Percentiles rank a stretch among this genome's conserved stretches.
Conservation (phyloP, 2,888 invertebrate species). For the Heteropelma amictum region DNA sequence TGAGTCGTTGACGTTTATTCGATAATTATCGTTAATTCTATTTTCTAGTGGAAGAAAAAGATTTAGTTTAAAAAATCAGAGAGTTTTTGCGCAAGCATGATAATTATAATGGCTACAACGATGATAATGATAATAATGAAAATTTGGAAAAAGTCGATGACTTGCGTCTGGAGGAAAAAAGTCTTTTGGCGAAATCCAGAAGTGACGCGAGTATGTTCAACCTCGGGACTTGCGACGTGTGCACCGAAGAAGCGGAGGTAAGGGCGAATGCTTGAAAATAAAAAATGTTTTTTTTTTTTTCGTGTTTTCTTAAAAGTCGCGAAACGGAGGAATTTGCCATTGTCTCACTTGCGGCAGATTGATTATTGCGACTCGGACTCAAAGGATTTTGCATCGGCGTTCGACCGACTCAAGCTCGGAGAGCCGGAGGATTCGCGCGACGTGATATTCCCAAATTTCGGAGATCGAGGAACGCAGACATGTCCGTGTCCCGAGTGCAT, state of each 20-base stretch:
- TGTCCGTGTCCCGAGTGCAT: slow-evolving; percentile 61
- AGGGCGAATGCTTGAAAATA: not conserved
- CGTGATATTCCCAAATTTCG: slow-evolving; percentile 20
- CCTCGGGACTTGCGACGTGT: slow-evolving; percentile 58
- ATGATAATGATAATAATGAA: not conserved
- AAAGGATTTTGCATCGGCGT: slow-evolving; percentile 62
- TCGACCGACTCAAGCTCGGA: slow-evolving; percentile 63
- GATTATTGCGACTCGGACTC: slow-evolving; percentile 56
- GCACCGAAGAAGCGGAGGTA: slow-evolving; percentile 56
- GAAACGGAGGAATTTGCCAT: not conserved
- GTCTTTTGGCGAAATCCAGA: slow-evolving; percentile 57
- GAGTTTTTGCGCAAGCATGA: too few species aligned
- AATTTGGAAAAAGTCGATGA: slow-evolving; percentile 61
- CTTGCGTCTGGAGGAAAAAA: slow-evolving; percentile 58
- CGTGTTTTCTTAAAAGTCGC: not conserved
- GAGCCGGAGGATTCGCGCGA: slow-evolving; percentile 45
- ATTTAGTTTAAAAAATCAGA: not conserved
- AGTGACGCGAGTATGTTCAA: slow-evolving; percentile 60
- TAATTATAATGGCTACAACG: too few species aligned
- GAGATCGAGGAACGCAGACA: slow-evolving; percentile 58
- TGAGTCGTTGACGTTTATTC: slow-evolving; percentile 47
- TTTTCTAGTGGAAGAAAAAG: not conserved
- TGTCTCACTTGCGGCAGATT: slow-evolving; percentile 13
- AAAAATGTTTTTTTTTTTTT: not conserved
- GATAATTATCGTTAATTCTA: not conserved